These are phyloP conservation scores for Oceanodroma leucorhoa DNA, from an alignment of 2,797 vertebrate genomes.

Conservation along the genomic window DNA sequence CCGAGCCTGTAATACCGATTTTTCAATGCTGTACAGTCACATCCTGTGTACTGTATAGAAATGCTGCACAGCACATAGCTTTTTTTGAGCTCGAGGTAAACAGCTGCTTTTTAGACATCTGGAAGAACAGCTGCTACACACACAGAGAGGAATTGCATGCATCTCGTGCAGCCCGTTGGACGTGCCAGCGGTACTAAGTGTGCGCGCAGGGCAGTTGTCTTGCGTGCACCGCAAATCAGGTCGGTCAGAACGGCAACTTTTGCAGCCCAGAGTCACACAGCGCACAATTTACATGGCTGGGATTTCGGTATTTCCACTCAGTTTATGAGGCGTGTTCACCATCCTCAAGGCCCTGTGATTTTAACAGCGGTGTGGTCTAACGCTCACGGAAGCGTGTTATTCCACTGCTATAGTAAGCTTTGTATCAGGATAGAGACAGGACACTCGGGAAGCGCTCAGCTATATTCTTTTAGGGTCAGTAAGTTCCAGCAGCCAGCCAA, in stretches of 20 bases:
- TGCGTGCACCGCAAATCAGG: accelerated
- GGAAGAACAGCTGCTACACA: not conserved
- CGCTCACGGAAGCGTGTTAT: accelerated
- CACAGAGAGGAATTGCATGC: not conserved
- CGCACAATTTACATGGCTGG: accelerated
- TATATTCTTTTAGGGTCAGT: not conserved
- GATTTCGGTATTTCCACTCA: not conserved
- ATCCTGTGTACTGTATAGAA: not conserved
- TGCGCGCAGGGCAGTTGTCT: accelerated
- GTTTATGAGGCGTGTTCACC: not conserved
- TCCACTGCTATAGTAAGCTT: not conserved
- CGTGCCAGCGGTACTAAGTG: accelerated
- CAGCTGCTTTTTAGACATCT: constrained; percentile 22
- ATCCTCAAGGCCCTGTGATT: not conserved
- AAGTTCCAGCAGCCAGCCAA: not conserved
- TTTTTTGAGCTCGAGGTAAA: not conserved
- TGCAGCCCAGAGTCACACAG: not conserved
- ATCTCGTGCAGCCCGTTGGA: not conserved
- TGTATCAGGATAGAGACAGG: not conserved
- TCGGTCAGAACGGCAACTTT: not conserved
- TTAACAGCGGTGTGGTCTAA: not conserved
- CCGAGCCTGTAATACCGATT: accelerated
- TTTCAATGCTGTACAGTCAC: not conserved
- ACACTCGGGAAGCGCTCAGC: not conserved
- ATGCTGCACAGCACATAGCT: not conserved